Percentiles rank a stretch among this genome's conserved stretches.
These are phyloP conservation scores for Corticium candelabrum DNA, from an alignment of 37 sponge, comb jelly and placozoan genomes.

Conservation along the genomic window DNA sequence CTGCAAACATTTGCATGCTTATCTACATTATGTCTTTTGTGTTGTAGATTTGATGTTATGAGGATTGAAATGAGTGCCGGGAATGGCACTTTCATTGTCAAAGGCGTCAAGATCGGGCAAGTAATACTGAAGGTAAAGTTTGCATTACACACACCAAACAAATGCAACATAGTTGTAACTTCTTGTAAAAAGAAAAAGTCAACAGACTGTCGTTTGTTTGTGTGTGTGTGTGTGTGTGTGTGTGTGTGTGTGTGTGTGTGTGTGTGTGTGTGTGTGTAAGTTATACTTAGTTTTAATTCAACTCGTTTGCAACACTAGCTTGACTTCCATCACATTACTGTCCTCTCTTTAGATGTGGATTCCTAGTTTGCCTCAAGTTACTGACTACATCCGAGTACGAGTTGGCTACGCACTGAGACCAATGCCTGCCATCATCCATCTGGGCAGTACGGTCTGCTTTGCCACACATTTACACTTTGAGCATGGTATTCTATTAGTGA, in stretches of 20 bases:
- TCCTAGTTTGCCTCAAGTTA: constrained; percentile 24
- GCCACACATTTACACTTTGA: constrained; percentile 42
- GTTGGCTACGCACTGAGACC: constrained; percentile 71
- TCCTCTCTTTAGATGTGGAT: constrained; percentile 27
- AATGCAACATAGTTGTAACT: no score
- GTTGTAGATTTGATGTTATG: constrained; percentile 54
- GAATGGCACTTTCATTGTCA: constrained; percentile 43
- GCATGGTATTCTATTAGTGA: constrained; percentile 17
- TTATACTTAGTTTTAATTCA: no score
- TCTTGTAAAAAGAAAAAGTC: no score
- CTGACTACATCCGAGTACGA: constrained; percentile 44
- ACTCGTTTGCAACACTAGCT: no score
- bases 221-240: no score
- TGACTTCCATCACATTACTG: no score
- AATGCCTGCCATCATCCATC: constrained; percentile 54
- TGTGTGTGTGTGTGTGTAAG: no score
- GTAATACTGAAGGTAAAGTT: constrained; percentile 38
- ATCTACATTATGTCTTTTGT: no score
- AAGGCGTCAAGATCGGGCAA: constrained; percentile 55
- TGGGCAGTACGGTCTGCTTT: constrained; percentile 61
- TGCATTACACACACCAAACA: background rate
- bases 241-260: no score
- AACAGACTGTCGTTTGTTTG: no score
- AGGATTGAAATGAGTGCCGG: constrained; percentile 25
- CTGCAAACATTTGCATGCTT: no score